Evolutionary conservation across 1,140 invertebrate species (phyloP).

Genomic region (Protaetia brevitarsis): DNA sequence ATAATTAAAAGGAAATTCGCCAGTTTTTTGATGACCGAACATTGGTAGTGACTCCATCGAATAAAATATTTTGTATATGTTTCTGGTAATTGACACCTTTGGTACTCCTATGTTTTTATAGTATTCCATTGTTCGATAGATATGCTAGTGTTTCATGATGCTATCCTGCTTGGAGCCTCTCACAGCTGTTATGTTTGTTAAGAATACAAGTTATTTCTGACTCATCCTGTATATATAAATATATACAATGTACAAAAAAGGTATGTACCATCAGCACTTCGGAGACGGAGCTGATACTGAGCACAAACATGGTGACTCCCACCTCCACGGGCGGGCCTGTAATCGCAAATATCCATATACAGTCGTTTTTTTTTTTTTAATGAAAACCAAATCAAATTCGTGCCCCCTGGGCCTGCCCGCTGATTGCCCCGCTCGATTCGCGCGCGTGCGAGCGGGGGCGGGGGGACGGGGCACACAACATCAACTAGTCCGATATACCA

Average conservation of each 20-base stretch:
- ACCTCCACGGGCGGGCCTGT: conserved; percentile 93
- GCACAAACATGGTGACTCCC: conserved; percentile 96
- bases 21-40: too few species aligned
- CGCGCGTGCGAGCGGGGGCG: conserved; percentile 30
- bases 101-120: too few species aligned
- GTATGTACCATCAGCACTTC: conserved; percentile 92
- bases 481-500: conserved; percentile 66
- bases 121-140: too few species aligned
- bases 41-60: too few species aligned
- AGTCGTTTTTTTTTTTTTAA: conserved; percentile 20
- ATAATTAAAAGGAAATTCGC: too few species aligned
- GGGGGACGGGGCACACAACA: conserved; percentile 28
- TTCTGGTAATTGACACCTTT: too few species aligned
- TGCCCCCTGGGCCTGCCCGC: conserved; percentile 49
- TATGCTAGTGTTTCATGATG: too few species aligned
- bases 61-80: too few species aligned
- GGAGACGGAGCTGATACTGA: conserved; percentile 97
- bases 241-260: conserved; percentile 21
- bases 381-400: conserved; percentile 49
- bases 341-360: conserved; percentile 50
- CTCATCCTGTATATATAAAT: too few species aligned
- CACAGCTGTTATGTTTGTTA: too few species aligned
- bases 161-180: too few species aligned
- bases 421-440: conserved; percentile 40
- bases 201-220: too few species aligned